Evolutionary conservation across 2,797 vertebrate genomes (phyloP), one percentile per base, ranked within the genome.

Genomic region (Rhynchotus rufescens): DNA sequence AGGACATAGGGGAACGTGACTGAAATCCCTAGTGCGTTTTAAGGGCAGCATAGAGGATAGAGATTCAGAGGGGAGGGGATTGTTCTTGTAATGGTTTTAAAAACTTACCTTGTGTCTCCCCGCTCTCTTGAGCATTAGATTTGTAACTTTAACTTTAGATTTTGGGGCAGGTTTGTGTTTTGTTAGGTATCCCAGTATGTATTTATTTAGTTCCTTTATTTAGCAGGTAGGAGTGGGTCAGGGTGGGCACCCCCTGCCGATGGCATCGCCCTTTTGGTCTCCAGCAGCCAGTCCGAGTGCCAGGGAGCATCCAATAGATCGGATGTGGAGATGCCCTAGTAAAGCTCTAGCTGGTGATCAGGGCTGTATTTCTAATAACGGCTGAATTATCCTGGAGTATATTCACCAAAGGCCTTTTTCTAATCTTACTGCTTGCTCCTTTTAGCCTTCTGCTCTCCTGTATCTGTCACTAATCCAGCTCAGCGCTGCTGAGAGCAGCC

Each of bases 401-500:
- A 15, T 68, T 94, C 86, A 76, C 85, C 80, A 60, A 89, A 52
- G 84, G 57, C 36, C 54, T 64, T 89, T 13, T 42, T 23, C 66
- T 28, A 56, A 8, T 44, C 16, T 4, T 25, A 51, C 28, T 28
- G 19, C 42, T 57, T 75, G 2, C 38, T n/a, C 87, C 78, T 82
- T 30, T 49, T 80, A 80, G 65, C 88, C 69, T 66, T 79, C 69
- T 87, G 60, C 88, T 85, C 73, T 34, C 30, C 59, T 84, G 80
- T 45, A 10, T 80, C 84, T 92, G 73, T 90, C 60, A 86, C 88
- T 93, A 87, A 91, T 15, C 1, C 76, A 59, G 17, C 17, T 89
- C 92, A 61, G 90, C 62, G 64, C 82, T 80, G 23, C 82, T 92
- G 60, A 79, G 85, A 82, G 34, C 86, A 73, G 26, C 47, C 15